Base-by-base conservation (phyloP, 2,113 vertebrate genomes). In the Proterorhinus semilunaris region DNA sequence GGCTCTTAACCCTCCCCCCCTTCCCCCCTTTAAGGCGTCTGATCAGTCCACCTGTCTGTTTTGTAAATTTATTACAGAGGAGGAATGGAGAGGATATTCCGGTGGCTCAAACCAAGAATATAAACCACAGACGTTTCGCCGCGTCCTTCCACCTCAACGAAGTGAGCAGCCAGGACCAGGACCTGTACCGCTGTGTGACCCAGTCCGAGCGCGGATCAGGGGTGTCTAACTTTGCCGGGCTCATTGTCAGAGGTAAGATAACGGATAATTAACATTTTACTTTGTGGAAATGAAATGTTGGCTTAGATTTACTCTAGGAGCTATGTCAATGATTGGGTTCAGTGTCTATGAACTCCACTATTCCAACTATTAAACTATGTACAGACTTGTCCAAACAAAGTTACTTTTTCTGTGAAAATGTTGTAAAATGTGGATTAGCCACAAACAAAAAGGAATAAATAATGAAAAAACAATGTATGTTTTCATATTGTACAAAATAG, bases 61-160 rank as follows among this genome's bases (percentile, higher is more conserved):
- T 49, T 10, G 74, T 10, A 62, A 82, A 68, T 21, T 65, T 43
- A 42, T 51, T 86, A 53, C 86, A 99, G 98, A 95, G 93, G 83
- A 93, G 95, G 71, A 99, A 99, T 48, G 97, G 97, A 61, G 96
- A 99, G 88, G 96, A 99, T 81, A 98, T 98, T 70, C 98, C 98
- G 0, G 96, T 99, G 72, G 94, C 95, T 64, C 95, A 94, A 88
- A 99, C 95, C 53, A 99, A 98, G 86, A 98, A 96, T 88, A 99
- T 99, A 86, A 99, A 98, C 92, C 97, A 99, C 85, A 92, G 98
- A 91, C 94, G 97, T 75, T 99, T 99, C 81, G 96, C 97, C 8
- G 97, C 98, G 67, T 94, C 97, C 10, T 99, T 99, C 86, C 93
- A 94, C 72, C 93, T 99, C 78, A 95, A 95, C 68, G 96, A 98